Evolutionary conservation across 2,113 vertebrate species (phyloP), one percentile per base, ranked within the genome.

Genomic region (Oryctolagus cuniculus): DNA sequence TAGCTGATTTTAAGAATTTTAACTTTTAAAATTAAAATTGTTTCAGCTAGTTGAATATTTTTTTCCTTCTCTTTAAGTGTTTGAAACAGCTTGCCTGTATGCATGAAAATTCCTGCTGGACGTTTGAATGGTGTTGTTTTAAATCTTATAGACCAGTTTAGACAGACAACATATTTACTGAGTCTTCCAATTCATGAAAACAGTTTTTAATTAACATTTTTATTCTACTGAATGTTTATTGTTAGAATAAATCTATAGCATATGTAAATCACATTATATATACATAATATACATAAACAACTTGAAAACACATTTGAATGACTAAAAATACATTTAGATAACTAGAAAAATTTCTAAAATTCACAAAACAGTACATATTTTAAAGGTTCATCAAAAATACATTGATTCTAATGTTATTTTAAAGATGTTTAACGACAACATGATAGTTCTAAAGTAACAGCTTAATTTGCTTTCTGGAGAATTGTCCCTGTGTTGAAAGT

Each of bases 401-500:
- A 55, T 44, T 94, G 58, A 89, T 91, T 87, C 75, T 85, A 93
- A 87, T 12, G 31, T 93, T 44, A 74, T 3, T 78, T 74, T 93
- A 89, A 96, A 93, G 25, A 72, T 79, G 29, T 83, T 95, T 75
- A 36, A 49, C 82, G 75, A 85, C 75, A 86, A 53, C 3, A 79
- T 15, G 6, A 72, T 12, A n/a, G 27, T 19, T 87, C 21, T 87
- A 72, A 91, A 95, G n/a, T 73, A 67, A 83, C 36, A 81, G 12
- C 15, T 70, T 91, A 90, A 96, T 92, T 95, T 91, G 9, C 29
- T 87, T 21, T 80, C 17, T 29, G 91, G 73, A 70, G 49, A 87
- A 75, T 58, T 4, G 11, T 58, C 11, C 6, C 5, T 24, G 19
- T 70, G 38, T 75, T 92, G 58, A 87, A 97, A 61, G 25, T 61